Conservation (phyloP, 2,797 vertebrate species). For the Crypturellus tataupa region DNA sequence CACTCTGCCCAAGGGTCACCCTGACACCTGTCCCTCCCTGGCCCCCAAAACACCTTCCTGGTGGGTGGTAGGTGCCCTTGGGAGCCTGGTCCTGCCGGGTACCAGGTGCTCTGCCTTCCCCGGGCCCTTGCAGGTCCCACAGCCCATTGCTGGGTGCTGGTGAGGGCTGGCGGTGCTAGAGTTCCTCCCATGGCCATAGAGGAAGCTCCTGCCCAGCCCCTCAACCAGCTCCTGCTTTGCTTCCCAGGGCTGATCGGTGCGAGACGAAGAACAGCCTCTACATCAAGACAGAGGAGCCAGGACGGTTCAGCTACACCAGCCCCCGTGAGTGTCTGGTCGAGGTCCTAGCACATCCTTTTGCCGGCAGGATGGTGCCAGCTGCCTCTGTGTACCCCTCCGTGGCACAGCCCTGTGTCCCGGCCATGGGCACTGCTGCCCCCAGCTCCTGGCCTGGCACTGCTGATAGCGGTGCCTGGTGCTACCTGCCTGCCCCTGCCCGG, state of each 20-base stretch:
- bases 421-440: no score
- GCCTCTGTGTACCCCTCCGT: not conserved
- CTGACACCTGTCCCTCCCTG: not conserved
- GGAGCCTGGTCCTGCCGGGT: not conserved
- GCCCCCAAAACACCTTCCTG: not conserved
- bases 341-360: accelerated
- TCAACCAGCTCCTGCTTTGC: not conserved
- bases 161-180: not conserved
- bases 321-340: slow-evolving; percentile 75
- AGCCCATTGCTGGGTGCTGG: not conserved
- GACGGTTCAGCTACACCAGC: slow-evolving; percentile 85
- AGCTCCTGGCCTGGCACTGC: not conserved
- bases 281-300: slow-evolving; percentile 76
- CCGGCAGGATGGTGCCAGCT: not conserved
- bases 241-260: slow-evolving; percentile 83
- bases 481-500: not conserved
- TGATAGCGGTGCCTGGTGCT: not conserved
- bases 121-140: not conserved
- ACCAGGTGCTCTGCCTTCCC: not conserved
- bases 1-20: not conserved
- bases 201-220: accelerated
- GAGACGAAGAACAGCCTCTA: slow-evolving; percentile 84
- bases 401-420: not conserved
- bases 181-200: not conserved
- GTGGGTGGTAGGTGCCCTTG: not conserved